Base-by-base conservation (phyloP, 2,797 vertebrate species). In the Mus caroli region DNA sequence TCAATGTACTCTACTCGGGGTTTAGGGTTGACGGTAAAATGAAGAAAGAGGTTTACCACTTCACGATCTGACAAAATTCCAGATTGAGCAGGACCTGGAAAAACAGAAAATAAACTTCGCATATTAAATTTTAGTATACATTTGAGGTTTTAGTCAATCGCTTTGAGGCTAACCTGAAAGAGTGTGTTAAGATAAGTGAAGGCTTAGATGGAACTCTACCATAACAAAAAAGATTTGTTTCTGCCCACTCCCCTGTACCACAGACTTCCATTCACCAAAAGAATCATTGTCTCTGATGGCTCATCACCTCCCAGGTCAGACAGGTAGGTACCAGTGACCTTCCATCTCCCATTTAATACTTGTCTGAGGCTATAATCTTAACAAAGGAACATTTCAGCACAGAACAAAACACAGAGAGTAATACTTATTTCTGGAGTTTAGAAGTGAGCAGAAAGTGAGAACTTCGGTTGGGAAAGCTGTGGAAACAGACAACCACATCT, bases 11-110 rank as follows among this genome's bases (percentile, higher is more conserved):
- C 99, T 69, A 99, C 99, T 13, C 99, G 99, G 37, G 99, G 99
- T 96, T 99, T 99, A 79, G 99, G 99, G 97, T 99, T 99, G 79
- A 99, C 99, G 19, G 99, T 99, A 98, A 99, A 99, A 98, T 99
- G 99, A 93, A 99, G 99, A 97, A 99, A 99, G 97, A 99, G 99
- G 97, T 99, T 99, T 89, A 99, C 99, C 97, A 99, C 99, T 98
- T 99, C 99, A 92, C 99, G 99, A 98, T 99, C 99, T 89, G 99
- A 99, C 98, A 99, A 98, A 98, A 99, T 99, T 97, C 99, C 99
- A 98, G 99, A 99, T 80, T 99, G 99, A 98, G 99, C 99, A 98
- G 99, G 99, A 97, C 99, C 99, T 99, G 98, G 96, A 97, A 26
- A 98, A 98, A 98, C 97, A 98, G 98, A 97, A 99, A 98, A 98